Evolutionary conservation across 1,140 invertebrate genomes (phyloP), one percentile per base, ranked within the genome.

Genomic region (Lucilia cuprina): DNA sequence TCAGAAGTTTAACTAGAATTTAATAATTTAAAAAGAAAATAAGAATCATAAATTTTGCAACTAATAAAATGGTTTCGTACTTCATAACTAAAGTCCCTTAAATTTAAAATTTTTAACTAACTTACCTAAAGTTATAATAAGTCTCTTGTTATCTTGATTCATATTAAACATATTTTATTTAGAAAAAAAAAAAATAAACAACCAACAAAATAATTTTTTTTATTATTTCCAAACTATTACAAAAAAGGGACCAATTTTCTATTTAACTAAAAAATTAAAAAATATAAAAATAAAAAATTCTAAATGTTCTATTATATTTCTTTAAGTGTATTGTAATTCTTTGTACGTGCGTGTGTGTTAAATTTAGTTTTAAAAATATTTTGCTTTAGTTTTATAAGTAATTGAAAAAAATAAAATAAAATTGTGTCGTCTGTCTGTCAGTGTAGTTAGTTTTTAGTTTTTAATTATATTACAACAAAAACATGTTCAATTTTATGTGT

Each of bases 361-460:
- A n/a, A n/a, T n/a, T 5, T 60, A 60, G n/a, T 60, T 60, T n/a
- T 60, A 14, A 60, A 30, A 30, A 2, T 30, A 60, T 17, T 60
- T 60, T 60, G 5, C n/a, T 60, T 60, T 60, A 60, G 50, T 60
- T 60, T 60, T 60, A 17, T 60, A 60, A 60, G 50, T 14, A 60
- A 30, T 2, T 30, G 1, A 30, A 30, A 30, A 30, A 3, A 30
- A 30, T n/a, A n/a, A n/a, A n/a, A n/a, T n/a, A 30, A 30, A 30
- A 30, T 3, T 30, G 25, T 30, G 25, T 41, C 7, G 13, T 60
- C 10, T 55, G 50, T 55, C 50, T 60, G 55, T n/a, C 13, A 41
- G 65, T 70, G n/a, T 70, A 70, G 65, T 70, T 70, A 70, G 65
- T 70, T 70, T 19, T 21, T 70, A 70, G 19, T 70, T 21, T 70